Evolutionary conservation across 2,797 vertebrate species (phyloP).

Genomic region (Pseudochaenichthys georgianus): DNA sequence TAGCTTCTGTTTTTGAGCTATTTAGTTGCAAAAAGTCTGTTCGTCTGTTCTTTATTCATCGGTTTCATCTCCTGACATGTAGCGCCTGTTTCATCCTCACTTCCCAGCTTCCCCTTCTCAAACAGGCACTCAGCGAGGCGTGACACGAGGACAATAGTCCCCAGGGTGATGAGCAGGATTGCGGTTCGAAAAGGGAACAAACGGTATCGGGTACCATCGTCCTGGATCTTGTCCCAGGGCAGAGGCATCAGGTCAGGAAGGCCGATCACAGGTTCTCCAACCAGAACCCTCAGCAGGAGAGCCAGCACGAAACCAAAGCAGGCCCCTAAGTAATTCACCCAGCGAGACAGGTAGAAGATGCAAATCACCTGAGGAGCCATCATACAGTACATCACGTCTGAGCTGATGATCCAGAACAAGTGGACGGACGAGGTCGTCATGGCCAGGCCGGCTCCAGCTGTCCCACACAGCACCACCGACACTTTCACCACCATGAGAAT

Average conservation of each 20-base stretch:
- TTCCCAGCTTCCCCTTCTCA: constrained; percentile 15
- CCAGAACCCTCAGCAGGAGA: constrained; percentile 29
- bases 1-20: no score
- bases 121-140: constrained; percentile 24
- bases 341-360: constrained; percentile 35
- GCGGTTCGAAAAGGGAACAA: constrained; percentile 49
- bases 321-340: constrained; percentile 46
- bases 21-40: no score
- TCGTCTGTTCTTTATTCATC: neutral
- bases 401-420: constrained; percentile 43
- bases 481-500: constrained; percentile 41
- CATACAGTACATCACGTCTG: constrained; percentile 49
- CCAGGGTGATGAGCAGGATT: constrained; percentile 36
- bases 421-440: constrained; percentile 2
- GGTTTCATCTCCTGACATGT: neutral
- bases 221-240: constrained; percentile 49
- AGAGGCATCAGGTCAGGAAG: constrained; percentile 54
- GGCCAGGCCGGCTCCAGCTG: constrained; percentile 26
- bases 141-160: constrained; percentile 32
- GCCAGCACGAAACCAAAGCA: constrained; percentile 41
- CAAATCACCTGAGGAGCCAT: constrained; percentile 49
- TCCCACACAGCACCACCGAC: constrained; percentile 43
- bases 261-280: constrained; percentile 26
- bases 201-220: constrained; percentile 20
- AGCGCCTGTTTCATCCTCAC: neutral